Evolutionary conservation across 2,797 vertebrate species (phyloP).

Genomic region (Decapterus maruadsi): DNA sequence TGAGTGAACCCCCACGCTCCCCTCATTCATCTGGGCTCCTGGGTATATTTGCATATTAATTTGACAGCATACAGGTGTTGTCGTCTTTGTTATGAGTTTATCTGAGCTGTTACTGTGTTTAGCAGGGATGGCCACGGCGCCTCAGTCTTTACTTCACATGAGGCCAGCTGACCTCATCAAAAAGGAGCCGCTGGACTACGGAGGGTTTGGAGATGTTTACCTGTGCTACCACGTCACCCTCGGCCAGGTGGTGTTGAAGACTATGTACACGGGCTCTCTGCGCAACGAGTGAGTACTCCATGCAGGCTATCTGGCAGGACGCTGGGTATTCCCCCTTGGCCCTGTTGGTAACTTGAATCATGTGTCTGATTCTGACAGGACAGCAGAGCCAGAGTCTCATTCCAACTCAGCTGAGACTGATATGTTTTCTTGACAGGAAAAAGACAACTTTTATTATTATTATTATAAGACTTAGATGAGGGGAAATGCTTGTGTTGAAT

Average conservation of each 20-base stretch:
- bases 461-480: background rate
- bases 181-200: conserved; percentile 87
- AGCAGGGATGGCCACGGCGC: conserved; percentile 85
- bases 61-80: fast-evolving
- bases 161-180: conserved; percentile 87
- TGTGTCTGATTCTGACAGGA: conserved; percentile 20
- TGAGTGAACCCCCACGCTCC: background rate
- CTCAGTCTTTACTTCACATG: conserved; percentile 84
- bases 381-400: background rate
- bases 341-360: conserved; percentile 51
- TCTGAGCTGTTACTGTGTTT: background rate
- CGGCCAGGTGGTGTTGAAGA: conserved; percentile 93
- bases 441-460: too few species aligned
- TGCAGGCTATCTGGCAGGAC: background rate
- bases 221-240: conserved; percentile 91
- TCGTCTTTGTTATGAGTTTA: background rate
- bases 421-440: background rate
- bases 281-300: conserved; percentile 92
- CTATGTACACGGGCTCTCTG: conserved; percentile 91
- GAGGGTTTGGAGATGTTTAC: conserved; percentile 93
- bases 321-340: conserved; percentile 66
- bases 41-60: fast-evolving
- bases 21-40: background rate
- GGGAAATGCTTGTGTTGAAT: background rate
- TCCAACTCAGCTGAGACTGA: background rate